Evolutionary conservation across 2,797 vertebrate species (phyloP).

Genomic region (Vireo griseus): DNA sequence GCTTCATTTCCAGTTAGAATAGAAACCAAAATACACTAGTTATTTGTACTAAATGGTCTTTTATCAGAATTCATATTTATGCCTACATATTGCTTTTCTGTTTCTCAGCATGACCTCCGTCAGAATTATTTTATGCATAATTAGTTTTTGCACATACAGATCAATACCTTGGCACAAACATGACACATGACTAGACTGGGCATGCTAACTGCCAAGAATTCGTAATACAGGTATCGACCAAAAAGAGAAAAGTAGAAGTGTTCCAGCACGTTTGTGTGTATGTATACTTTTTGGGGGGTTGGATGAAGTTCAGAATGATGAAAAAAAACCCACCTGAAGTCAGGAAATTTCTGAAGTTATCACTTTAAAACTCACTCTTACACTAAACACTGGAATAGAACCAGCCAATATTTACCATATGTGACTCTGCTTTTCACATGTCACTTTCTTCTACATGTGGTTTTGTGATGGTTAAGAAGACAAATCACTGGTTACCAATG

Average conservation of each 20-base stretch:
- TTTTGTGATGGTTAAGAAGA: not conserved
- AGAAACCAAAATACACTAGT: conserved; percentile 1
- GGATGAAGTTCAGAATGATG: not conserved
- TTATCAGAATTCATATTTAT: conserved; percentile 33
- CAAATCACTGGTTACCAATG: not conserved
- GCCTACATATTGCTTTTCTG: not conserved
- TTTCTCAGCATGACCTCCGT: not conserved
- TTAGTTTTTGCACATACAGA: not conserved
- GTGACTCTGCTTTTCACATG: not conserved
- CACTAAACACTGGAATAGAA: not conserved
- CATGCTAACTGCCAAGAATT: not conserved
- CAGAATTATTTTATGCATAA: not conserved
- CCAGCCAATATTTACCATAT: not conserved
- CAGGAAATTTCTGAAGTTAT: not conserved
- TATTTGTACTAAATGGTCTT: conserved; percentile 43
- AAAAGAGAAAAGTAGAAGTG: not conserved
- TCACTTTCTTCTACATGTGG: not conserved
- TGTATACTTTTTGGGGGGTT: accelerated
- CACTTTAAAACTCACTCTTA: not conserved
- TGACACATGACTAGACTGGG: accelerated
- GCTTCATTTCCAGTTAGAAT: conserved; percentile 28
- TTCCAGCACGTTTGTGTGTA: not conserved
- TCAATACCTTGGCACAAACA: not conserved
- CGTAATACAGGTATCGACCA: accelerated
- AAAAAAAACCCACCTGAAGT: accelerated